A percentile compares a stretch with the other conserved stretches of the same genome.
These are phyloP conservation scores for Gadus macrocephalus DNA, from an alignment of 2,113 vertebrate genomes.

Conservation along the genomic window DNA sequence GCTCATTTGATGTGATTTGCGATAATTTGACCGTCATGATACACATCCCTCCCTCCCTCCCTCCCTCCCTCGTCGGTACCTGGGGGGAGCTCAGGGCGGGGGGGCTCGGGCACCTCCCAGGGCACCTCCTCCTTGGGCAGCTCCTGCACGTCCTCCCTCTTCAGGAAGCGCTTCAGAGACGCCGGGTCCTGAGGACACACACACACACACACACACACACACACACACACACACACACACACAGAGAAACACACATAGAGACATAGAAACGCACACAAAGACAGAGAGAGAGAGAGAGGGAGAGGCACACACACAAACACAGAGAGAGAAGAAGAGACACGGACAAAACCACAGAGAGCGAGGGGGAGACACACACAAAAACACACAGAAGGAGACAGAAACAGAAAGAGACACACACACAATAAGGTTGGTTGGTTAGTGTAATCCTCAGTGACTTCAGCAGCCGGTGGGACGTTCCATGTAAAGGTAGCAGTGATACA, in stretches of 20 bases:
- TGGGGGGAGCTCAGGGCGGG: slow-evolving; percentile 36
- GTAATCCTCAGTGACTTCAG: too few species aligned
- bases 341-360: neutral
- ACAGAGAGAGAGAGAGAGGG: neutral
- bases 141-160: slow-evolving; percentile 59
- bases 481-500: too few species aligned
- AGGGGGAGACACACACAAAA: neutral
- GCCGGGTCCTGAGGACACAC: slow-evolving; percentile 45
- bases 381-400: neutral
- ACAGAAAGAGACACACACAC: neutral
- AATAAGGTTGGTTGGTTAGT: neutral
- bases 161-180: slow-evolving; percentile 56
- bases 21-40: neutral
- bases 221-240: neutral
- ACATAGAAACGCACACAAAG: neutral
- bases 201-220: slow-evolving; percentile 5
- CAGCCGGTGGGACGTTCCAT: too few species aligned
- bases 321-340: neutral
- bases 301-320: neutral
- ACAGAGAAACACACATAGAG: neutral
- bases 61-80: slow-evolving; percentile 19
- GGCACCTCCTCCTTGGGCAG: slow-evolving; percentile 61
- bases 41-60: neutral
- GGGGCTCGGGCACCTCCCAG: slow-evolving; percentile 71
- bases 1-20: neutral